phyloP scores from a whole-genome alignment of 2,797 vertebrate genomes.

The Melanotaenia boesemani region DNA sequence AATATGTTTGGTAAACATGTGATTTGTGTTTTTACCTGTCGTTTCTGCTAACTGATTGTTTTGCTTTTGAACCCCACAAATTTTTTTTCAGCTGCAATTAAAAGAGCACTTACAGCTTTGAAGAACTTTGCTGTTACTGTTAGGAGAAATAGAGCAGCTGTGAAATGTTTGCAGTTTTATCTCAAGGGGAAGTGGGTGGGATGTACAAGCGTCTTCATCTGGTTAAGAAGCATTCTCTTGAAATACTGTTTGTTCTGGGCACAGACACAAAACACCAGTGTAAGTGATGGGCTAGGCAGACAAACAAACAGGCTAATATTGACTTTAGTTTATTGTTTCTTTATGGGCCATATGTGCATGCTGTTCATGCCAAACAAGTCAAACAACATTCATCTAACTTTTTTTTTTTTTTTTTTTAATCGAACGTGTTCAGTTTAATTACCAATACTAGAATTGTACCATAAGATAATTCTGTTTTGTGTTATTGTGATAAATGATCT shows the following conservation, averaged over 20 bases:
- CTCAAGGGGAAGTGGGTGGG: conserved; percentile 59
- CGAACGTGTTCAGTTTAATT: conserved; percentile 10
- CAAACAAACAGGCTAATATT: conserved; percentile 83
- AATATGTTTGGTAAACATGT: neutral
- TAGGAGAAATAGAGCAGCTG: conserved; percentile 72
- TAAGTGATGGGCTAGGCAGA: conserved; percentile 81
- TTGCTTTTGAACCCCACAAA: neutral
- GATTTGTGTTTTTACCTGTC: neutral
- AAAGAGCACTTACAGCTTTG: neutral
- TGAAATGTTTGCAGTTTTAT: conserved; percentile 78
- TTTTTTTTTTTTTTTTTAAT: neutral
- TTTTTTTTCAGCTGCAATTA: conserved; percentile 7
- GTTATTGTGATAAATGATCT: conserved; percentile 6
- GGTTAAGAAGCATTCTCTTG: conserved; percentile 54
- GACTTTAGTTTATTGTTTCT: conserved; percentile 70
- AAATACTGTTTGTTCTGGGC: conserved; percentile 85
- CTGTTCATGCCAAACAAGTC: conserved; percentile 60
- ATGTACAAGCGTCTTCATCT: conserved; percentile 84
- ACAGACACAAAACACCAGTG: conserved; percentile 80
- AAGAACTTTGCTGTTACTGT: conserved; percentile 21
- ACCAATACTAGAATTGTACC: neutral
- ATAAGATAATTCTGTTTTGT: neutral
- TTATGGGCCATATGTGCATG: conserved; percentile 67
- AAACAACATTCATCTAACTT: conserved; percentile 29
- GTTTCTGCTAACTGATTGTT: neutral